phyloP scores from a whole-genome alignment of 2,797 vertebrate species.

The Epinephelus coioides region DNA sequence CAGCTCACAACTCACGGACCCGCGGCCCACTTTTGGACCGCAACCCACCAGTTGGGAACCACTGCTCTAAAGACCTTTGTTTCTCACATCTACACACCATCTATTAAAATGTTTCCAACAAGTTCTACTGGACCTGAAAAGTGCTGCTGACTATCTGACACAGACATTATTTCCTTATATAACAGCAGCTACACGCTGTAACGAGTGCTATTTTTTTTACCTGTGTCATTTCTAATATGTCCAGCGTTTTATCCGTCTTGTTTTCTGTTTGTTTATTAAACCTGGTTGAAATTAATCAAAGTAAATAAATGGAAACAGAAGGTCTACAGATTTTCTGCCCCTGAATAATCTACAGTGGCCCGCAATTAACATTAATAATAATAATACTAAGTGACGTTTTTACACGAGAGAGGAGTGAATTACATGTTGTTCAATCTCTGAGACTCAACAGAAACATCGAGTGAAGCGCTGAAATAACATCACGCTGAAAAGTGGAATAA shows the following conservation, averaged over 20 bases:
- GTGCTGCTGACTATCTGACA: too few relatives aligned
- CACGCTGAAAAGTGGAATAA: slow-evolving; percentile 49
- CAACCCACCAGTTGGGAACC: too few relatives aligned
- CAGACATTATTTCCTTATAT: too few relatives aligned
- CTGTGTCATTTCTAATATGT: not conserved
- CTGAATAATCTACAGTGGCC: slow-evolving; percentile 26
- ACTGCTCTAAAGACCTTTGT: too few relatives aligned
- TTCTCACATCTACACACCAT: too few relatives aligned
- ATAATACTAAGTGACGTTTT: slow-evolving; percentile 34
- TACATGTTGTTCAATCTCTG: slow-evolving; percentile 20
- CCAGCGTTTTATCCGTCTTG: not conserved
- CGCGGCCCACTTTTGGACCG: too few relatives aligned
- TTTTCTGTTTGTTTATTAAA: not conserved
- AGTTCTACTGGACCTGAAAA: too few relatives aligned
- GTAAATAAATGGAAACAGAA: not conserved
- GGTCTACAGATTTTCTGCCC: too few relatives aligned
- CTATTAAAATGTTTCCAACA: too few relatives aligned
- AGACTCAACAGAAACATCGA: slow-evolving; percentile 48
- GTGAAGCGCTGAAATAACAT: slow-evolving; percentile 64
- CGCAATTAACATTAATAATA: slow-evolving; percentile 45
- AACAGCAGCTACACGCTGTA: too few relatives aligned
- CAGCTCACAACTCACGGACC: too few relatives aligned
- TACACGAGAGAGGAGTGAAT: slow-evolving; percentile 23
- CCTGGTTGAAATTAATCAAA: not conserved
- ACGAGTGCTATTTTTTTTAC: not conserved